Percentiles rank a stretch among this genome's conserved stretches.
Conservation (phyloP, 2,797 vertebrate species). For the Peromyscus attwateri region DNA sequence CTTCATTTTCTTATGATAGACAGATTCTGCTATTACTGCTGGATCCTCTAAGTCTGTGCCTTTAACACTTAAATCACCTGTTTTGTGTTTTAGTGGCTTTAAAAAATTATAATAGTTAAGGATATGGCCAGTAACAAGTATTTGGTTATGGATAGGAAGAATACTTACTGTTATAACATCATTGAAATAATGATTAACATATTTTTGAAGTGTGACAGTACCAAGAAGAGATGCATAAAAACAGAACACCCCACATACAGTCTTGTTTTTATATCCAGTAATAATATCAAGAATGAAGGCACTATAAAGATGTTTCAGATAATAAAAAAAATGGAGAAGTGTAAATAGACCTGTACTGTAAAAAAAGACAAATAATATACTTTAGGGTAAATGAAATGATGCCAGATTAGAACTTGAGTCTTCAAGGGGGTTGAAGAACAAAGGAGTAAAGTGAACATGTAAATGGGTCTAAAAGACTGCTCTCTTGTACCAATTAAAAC, state of each 20-base stretch:
- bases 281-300: not conserved
- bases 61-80: slow-evolving; percentile 11
- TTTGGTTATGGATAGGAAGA: not conserved
- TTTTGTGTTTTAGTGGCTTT: slow-evolving; percentile 51
- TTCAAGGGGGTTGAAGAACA: not conserved
- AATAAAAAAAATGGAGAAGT: not conserved
- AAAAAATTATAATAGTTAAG: slow-evolving; percentile 46
- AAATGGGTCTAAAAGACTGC: not conserved
- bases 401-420: slow-evolving; percentile 2
- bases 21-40: not conserved
- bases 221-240: not conserved
- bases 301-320: slow-evolving; percentile 18
- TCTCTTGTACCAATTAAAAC: not conserved
- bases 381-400: not conserved
- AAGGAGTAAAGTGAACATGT: not conserved
- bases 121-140: slow-evolving; percentile 31
- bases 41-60: not conserved
- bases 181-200: slow-evolving; percentile 7
- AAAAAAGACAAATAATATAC: not conserved
- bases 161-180: not conserved
- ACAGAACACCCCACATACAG: not conserved
- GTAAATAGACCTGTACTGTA: not conserved
- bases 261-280: not conserved
- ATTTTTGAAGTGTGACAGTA: slow-evolving; percentile 38
- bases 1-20: not conserved